Base-by-base conservation (phyloP, 2,113 vertebrate genomes). In the Triplophysa dalaica region DNA sequence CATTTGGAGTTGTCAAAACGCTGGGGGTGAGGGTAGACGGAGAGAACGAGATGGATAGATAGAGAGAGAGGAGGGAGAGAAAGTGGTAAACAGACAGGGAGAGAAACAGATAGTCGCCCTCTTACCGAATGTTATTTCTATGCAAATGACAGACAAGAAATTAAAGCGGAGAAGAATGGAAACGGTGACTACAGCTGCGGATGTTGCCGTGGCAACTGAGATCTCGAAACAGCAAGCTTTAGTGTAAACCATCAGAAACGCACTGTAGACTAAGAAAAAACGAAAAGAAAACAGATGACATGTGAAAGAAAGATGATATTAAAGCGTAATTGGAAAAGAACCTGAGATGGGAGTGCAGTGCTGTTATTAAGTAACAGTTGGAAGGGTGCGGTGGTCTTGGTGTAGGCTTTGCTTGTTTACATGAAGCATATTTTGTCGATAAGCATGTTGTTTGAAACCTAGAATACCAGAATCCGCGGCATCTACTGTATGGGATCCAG, bases 171-270 rank as follows among this genome's bases (percentile, higher is more conserved):
- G 70, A 80, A 81, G 86, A 83, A 85, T 70, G 87, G 82, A 85
- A 61, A 84, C 78, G 87, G 89, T 75, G 81, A 66, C 50, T 77
- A 90, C 86, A 80, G 21, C 86, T 82, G 83, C 54, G 17, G 41
- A 77, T 83, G 94, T 95, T 95, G 87, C 93, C 91, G 94, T 93
- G 92, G 94, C 89, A 92, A 95, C 91, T 50, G 88, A 85, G 87
- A 89, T 70, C 89, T 83, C 88, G 89, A 90, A 91, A 90, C 90
- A 90, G 82, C 86, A 60, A 84, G 86, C 82, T 88, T 82, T 67
- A 70, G 62, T 50, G 72, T 70, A 67, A 68, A 70, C 68, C 52
- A 66, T 75, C 76, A 74, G 67, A 81, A 80, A 73, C 72, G 75
- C 24, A 73, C 41, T 56, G 56, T 29, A 43, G 29, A 78, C 24